A percentile compares a stretch with the other conserved stretches of the same genome.
Conservation (phyloP, 2,888 invertebrate species). For the Xylophagus ater region DNA sequence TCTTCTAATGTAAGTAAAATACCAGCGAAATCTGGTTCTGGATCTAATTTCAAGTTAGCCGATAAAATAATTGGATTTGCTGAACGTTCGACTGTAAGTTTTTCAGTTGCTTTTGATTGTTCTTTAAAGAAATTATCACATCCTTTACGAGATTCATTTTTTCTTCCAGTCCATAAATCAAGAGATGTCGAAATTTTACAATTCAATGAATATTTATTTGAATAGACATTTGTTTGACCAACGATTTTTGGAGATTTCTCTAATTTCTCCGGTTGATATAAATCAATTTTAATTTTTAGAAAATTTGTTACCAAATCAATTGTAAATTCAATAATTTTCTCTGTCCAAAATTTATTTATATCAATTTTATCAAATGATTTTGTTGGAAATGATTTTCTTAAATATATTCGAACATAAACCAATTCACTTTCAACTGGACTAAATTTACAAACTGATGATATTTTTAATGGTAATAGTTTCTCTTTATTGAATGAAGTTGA, state of each 20-base stretch:
- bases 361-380: conserved; percentile 12
- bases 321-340: conserved; percentile 8
- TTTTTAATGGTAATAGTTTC: not conserved
- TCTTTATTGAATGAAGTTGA: not conserved
- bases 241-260: not conserved
- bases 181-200: conserved; percentile 5
- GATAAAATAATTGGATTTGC: not conserved
- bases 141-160: conserved; percentile 8
- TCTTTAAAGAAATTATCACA: conserved; percentile 6
- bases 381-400: conserved; percentile 7
- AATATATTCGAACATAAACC: conserved; percentile 11
- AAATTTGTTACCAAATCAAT: conserved; percentile 8
- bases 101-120: conserved; percentile 6
- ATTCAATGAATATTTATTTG: conserved; percentile 3
- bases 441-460: conserved; percentile 4
- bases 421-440: conserved; percentile 14
- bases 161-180: conserved; percentile 8
- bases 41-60: not conserved
- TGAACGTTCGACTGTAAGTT: not conserved
- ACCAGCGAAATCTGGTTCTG: not conserved
- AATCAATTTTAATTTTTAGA: conserved; percentile 3
- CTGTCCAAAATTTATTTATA: conserved; percentile 13
- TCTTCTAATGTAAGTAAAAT: not conserved
- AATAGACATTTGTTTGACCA: conserved; percentile 3
- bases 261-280: not conserved